phyloP scores from a whole-genome alignment of 64 coral and sea anemone genomes.

The Astreopora myriophthalma region DNA sequence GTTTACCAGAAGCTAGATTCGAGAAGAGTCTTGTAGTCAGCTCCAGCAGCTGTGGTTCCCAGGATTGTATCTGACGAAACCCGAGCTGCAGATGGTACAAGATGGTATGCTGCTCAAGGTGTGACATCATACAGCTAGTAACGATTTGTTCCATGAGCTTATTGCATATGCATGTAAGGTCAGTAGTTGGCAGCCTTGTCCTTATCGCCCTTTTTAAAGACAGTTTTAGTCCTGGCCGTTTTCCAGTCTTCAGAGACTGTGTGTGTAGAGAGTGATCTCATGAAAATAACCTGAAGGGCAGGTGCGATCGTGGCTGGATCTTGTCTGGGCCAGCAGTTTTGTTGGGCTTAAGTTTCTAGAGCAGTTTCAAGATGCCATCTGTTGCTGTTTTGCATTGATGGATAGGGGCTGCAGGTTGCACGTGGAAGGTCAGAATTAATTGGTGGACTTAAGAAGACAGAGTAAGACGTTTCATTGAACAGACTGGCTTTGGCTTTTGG shows the following conservation, averaged over 20 bases:
- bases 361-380: constrained; percentile 13
- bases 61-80: no score
- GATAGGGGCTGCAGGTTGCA: neutral
- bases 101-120: no score
- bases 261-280: constrained; percentile 14
- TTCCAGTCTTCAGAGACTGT: neutral
- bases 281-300: constrained; percentile 21
- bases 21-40: no score
- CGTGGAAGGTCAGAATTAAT: neutral
- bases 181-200: constrained; percentile 8
- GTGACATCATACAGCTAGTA: no score
- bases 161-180: no score
- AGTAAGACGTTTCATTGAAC: constrained; percentile 15
- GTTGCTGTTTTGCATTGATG: neutral
- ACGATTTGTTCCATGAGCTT: no score
- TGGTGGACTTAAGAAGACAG: neutral
- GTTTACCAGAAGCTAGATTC: no score
- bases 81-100: no score
- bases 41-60: no score
- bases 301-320: constrained; percentile 36
- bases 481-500: constrained; percentile 20
- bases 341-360: constrained; percentile 24
- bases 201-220: constrained; percentile 48
- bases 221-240: constrained; percentile 10
- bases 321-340: constrained; percentile 48